Base-by-base conservation (phyloP, 2,113 vertebrate genomes). In the Haemorhous mexicanus region DNA sequence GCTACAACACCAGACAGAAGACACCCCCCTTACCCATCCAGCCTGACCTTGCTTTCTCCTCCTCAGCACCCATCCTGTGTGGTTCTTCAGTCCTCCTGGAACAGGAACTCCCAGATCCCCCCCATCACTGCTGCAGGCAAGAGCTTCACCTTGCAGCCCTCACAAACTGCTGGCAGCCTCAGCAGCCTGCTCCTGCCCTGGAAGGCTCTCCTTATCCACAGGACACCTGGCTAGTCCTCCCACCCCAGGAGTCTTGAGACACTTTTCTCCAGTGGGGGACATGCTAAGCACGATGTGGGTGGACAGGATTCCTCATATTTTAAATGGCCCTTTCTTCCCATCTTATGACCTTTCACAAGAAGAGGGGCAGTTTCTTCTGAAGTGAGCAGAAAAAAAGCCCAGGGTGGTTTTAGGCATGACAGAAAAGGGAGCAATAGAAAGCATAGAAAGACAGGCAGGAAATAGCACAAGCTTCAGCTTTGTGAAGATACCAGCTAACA, bases 401-500 rank as follows among this genome's bases (percentile, higher is more conserved):
- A 78, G 56, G 75, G 72, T 94, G 63, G 11, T 47, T 59, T 90
- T 74, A 84, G 73, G n/a, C 28, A 5, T 22, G 82, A 75, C 16
- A 20, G 82, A 90, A 84, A 49, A 94, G 44, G 13, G 69, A 94
- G 88, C 4, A 86, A 52, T 24, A 92, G 28, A 77, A 88, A 80
- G 39, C 26, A 12, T 4, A 52, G 33, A 39, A 81, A 78, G 55
- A 72, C 23, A 56, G 79, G 79, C 87, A 96, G 92, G 92, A 94
- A 91, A 86, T 63, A 94, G 68, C 68, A 78, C 12, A 70, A 90
- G 79, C 35, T 63, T 89, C 52, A 81, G 61, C n/a, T 84, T 62
- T 67, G 59, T 64, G 87, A 86, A 93, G 96, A 94, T 68, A 94
- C 43, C 79, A 90, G 56, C 79, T 44, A 90, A 84, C 52, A 90